Base-by-base conservation (phyloP, 2,797 vertebrate species). In the Cottoperca gobio region DNA sequence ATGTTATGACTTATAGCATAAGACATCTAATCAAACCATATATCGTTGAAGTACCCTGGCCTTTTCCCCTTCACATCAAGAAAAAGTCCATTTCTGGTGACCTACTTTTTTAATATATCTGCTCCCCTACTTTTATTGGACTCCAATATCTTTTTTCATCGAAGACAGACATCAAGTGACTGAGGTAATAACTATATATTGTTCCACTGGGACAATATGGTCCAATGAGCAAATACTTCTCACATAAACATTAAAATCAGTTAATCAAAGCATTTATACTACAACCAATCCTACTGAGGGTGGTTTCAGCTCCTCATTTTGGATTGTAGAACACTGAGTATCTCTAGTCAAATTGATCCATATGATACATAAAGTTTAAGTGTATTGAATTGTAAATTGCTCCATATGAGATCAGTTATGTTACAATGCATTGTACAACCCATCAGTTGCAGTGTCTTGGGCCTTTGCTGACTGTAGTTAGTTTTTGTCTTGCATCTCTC, bases 371-470 rank as follows among this genome's bases (percentile, higher is more conserved):
- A 40, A 48, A 57, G 26, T 2, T 54, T 16, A 21, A 39, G 9
- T 24, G 16, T 31, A 40, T 19, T 52, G 39, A 53, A 17, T 33
- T 45, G 19, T 45, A 70, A 70, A 76, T 50, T 42, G 53, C 40
- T 66, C 46, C 35, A 52, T 31, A 26, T 57, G 31, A 66, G 28
- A 73, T 78, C 26, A 43, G 9, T 63, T 48, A 58, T 66, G 50
- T 42, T 48, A 17, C 63, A 28, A 69, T 73, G 37, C 43, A 31
- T 23, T 67, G 28, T 43, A 21, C 13, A 17, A 61, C 67, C 13
- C 48, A 70, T 67, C 60, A 64, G 8, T 10, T 23, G 62, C 64
- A 67, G 9, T 5, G 31, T 28, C 45, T 62, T 17, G 23, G 24
- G 40, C 39, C 35, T 54, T 50, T 45, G 21, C 64, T 50, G 40